Percentiles rank a stretch among this genome's conserved stretches.
Conservation (phyloP, 2,113 vertebrate genomes). For the Albula goreensis region DNA sequence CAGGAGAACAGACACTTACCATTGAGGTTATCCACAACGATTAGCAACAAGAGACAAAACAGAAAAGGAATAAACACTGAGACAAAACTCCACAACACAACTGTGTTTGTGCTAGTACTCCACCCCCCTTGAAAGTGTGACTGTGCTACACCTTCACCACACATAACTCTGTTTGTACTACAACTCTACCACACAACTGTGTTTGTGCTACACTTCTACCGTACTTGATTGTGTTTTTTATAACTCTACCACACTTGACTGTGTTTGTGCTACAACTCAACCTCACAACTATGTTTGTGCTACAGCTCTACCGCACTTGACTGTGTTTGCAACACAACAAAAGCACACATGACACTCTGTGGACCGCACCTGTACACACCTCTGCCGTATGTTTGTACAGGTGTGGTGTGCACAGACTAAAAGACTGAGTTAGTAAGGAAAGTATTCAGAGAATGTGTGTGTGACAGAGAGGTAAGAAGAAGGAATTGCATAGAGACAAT, state of each 20-base stretch:
- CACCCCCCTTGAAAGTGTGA: too few species aligned
- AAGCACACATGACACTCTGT: background rate
- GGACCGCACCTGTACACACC: background rate
- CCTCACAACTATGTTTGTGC: background rate
- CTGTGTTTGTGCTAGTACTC: too few species aligned
- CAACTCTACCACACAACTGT: too few species aligned
- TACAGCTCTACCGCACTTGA: background rate
- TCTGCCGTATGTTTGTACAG: background rate
- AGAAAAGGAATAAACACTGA: constrained; percentile 41
- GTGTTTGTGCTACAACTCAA: background rate
- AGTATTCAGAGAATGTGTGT: background rate
- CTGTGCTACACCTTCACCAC: background rate
- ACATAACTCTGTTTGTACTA: background rate
- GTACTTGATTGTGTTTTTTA: background rate
- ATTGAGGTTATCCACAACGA: constrained; percentile 68
- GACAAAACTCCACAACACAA: constrained; percentile 1
- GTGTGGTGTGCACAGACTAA: too few species aligned
- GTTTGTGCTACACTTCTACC: background rate
- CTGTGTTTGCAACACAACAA: background rate
- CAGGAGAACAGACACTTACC: constrained; percentile 78
- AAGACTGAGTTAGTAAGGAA: too few species aligned
- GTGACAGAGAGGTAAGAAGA: background rate
- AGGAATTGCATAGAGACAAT: too few species aligned
- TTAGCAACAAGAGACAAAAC: constrained; percentile 75
- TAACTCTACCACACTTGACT: background rate